Conservation (phyloP, 2,113 vertebrate species). For the Charina bottae region DNA sequence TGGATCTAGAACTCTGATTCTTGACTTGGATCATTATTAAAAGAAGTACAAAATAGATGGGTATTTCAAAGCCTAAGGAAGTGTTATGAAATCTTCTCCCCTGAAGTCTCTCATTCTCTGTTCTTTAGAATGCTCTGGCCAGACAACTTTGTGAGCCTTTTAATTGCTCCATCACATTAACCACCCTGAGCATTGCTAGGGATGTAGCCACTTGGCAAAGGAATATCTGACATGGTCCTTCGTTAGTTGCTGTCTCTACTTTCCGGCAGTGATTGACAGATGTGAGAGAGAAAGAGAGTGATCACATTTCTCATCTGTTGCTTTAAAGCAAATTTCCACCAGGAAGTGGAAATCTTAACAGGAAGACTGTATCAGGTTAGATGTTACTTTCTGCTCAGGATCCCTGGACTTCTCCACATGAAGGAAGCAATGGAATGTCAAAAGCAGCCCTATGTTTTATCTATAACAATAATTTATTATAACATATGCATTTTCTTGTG, state of each 20-base stretch:
- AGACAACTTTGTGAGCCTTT: not conserved
- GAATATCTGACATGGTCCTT: not conserved
- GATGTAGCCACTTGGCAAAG: not conserved
- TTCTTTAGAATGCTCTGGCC: not conserved
- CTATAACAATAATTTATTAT: constrained; percentile 30
- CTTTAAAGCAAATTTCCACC: not conserved
- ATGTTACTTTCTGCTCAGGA: not conserved
- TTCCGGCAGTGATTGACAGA: not conserved
- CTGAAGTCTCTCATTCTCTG: not conserved
- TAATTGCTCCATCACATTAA: not conserved
- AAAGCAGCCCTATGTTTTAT: not conserved
- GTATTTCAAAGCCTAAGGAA: not conserved
- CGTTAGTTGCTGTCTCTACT: not conserved
- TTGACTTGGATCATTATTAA: not conserved
- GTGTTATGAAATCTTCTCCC: not conserved
- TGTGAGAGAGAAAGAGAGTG: too few species aligned
- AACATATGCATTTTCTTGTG: constrained; percentile 33
- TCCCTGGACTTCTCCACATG: not conserved
- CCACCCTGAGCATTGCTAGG: not conserved
- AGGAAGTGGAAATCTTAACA: not conserved
- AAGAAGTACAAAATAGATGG: not conserved
- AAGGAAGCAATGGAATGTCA: not conserved
- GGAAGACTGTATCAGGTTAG: not conserved
- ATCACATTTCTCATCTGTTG: not conserved
- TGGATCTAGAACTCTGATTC: not conserved